Base-by-base conservation (phyloP, 2,113 vertebrate genomes). In the Synodontis membranacea region DNA sequence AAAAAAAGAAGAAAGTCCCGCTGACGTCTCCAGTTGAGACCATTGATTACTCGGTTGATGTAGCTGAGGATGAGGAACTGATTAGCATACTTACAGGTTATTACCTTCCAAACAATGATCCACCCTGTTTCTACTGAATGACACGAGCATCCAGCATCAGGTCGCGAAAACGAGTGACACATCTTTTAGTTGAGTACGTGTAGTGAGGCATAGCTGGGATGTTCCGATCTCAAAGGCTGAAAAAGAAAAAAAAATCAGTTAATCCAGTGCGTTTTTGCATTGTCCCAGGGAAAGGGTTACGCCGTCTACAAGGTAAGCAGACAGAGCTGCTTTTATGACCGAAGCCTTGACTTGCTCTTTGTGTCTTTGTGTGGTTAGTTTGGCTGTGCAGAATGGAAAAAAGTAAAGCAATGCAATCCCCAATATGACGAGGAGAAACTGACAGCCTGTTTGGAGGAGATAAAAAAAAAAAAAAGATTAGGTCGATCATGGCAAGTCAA, bases 81-180 rank as follows among this genome's bases (percentile, higher is more conserved):
- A 70, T 89, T 83, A 78, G 23, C 58, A 89, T 56, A 81, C 64
- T 46, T 83, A 70, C 58, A 87, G 85, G 87, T 89, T 87, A 84
- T 48, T 28, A 78, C 85, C 64, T 84, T 80, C 76, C 79, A 90
- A 86, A 89, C 88, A 87, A 25, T 31, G 70, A 80, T 85, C 50
- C 68, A 58, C 66, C 84, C 68, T 14, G 64, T 37, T 76, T 84
- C 56, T 75, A 86, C 85, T 84, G 52, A 80, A 75, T 58, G 72
- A 82, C 82, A 80, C 58, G 83, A 85, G 86, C 79, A 86, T 48
- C 58, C 56, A 54, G n/a, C 3, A 84, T 81, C 72, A 46, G 5
- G 52, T 83, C 25, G 17, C 4, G n/a, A n/a, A 72, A 60, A 10
- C 15, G 80, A 86, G 44, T 23, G 58, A 25, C 23, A 48, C 54